phyloP scores from a whole-genome alignment of 1,140 invertebrate species.

The Euwallacea fornicatus region DNA sequence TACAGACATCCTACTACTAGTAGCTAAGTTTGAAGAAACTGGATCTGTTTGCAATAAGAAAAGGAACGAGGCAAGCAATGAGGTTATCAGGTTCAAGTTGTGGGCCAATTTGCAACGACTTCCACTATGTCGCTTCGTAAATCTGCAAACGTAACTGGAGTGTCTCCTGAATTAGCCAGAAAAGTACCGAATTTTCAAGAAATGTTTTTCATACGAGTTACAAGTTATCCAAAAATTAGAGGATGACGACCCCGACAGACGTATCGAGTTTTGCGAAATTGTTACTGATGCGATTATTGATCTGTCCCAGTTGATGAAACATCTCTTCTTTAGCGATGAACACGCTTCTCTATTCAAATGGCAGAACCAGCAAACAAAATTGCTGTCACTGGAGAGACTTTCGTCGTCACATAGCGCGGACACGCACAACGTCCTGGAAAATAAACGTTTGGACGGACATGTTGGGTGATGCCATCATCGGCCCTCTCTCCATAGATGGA shows the following conservation, averaged over 20 bases:
- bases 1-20: no score
- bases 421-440: background rate
- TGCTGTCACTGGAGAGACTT: background rate
- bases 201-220: background rate
- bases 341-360: background rate
- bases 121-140: background rate
- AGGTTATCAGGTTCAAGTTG: background rate
- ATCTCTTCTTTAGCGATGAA: background rate
- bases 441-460: background rate
- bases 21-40: no score
- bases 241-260: background rate
- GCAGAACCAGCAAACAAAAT: background rate
- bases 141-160: background rate
- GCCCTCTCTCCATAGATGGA: no score
- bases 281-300: background rate
- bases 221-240: background rate
- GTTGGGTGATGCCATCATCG: no score
- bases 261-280: background rate
- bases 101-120: background rate
- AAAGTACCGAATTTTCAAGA: background rate
- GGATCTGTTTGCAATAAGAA: no score
- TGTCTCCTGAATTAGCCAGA: background rate
- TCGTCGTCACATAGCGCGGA: background rate
- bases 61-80: background rate
- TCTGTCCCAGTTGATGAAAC: background rate